Base-by-base conservation (phyloP, 2,113 vertebrate genomes). In the Macaca nemestrina region DNA sequence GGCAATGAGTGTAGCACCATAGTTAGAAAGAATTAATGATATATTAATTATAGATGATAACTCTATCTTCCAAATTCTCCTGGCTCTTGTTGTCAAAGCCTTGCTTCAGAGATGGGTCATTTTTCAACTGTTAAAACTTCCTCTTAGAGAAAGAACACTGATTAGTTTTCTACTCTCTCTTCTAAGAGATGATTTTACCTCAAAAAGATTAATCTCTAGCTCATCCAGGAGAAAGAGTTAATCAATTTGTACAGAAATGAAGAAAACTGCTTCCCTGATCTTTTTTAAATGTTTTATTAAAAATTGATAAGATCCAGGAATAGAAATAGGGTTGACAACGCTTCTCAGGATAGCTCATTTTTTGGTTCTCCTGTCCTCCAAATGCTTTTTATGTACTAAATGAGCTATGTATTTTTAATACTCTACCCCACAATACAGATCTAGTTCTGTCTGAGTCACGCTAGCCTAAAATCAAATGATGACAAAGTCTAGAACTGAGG, bases 131-230 rank as follows among this genome's bases (percentile, higher is more conserved):
- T 80, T 92, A 84, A 85, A 81, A 92, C 64, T 97, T 97, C 91
- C 88, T 95, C 70, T 95, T 76, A 82, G 45, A 96, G 72, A 86
- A 86, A 97, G 73, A 93, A 86, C 82, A 89, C 83, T 64, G 80
- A 92, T 94, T 97, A 75, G 75, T 90, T 81, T 92, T 79, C 70
- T 75, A 52, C 73, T 84, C 94, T 50, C 4, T 93, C 45, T 61
- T 96, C 57, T 40, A 93, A 96, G 76, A 78, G 72, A 90, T 30
- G 38, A 83, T 55, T 98, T 73, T 61, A 92, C 90, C 92, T 93
- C 94, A 88, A 94, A 52, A 93, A 96, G 88, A 96, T 94, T 78
- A 85, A 96, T 50, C 76, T 84, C 88, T 88, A 96, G 95, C 70
- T 92, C 87, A 81, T 85, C 75, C 55, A 73, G 67, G 61, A 83